Base-by-base conservation (phyloP, 2,888 invertebrate species). In the Shargacucullia verbasci region DNA sequence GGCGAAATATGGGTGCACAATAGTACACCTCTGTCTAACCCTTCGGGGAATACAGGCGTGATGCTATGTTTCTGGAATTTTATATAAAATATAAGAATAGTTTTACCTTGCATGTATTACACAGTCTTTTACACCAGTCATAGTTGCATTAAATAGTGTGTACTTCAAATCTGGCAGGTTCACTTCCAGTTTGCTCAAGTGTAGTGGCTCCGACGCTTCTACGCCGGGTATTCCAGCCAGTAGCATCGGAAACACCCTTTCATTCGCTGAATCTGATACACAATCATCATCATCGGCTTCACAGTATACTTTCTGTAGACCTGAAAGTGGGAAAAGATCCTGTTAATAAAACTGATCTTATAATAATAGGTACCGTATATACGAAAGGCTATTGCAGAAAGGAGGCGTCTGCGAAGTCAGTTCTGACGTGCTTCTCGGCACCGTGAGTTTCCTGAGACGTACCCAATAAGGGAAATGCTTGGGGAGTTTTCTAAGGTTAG, bases 241-340 rank as follows among this genome's bases (percentile, higher is more conserved):
- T 10, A 62, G 33, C 20, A 48, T 37, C 3, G 62, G 64, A 0
- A 62, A 27, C 0, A 62, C 48, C 2, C 57, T 35, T 10, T 63
- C 57, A 0, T 37, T 39, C 0, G 12, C 39, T 7, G 62, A 25
- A 40, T 49, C 48, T 20, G 64, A 27, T n/a, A 62, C 8, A 13
- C 64, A 62, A 12, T 6, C 35, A 12, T 14, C 48, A 45, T 62
- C 62, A 0, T 57, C 57, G 1, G 11, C 0, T 1, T 40, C 39
- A 27, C 62, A 62, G 33, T 63, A 57, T 8, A 62, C 56, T 45
- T 62, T 62, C 12, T 39, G 25, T 5, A 61, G 37, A 63, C 62
- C 62, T 62, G 31, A 3, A 27, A 56, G 41, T 2, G 12, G n/a
- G 1, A 5, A 7, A 20, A 20, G 20, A 2, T 20, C 2, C 20